A percentile compares a stretch with the other conserved stretches of the same genome.
These are phyloP conservation scores for Sinocyclocheilus rhinocerous DNA, from an alignment of 2,113 vertebrate genomes.

Conservation along the genomic window DNA sequence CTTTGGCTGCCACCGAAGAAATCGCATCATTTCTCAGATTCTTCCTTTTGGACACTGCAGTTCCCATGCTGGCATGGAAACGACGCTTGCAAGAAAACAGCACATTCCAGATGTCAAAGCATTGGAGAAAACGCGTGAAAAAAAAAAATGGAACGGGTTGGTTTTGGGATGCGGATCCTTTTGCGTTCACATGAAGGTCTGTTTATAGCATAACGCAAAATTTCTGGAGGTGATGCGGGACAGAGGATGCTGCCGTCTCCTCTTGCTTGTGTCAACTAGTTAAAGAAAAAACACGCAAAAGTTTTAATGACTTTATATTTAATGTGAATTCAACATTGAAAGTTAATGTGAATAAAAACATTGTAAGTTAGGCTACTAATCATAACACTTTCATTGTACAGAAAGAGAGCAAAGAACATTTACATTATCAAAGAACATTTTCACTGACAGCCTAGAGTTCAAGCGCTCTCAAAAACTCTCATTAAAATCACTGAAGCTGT, in stretches of 20 bases:
- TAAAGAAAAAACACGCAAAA: conserved; percentile 41
- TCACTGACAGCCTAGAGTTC: too few species aligned
- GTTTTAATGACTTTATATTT: too few species aligned
- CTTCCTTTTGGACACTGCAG: conserved; percentile 92
- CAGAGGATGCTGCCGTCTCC: conserved; percentile 45
- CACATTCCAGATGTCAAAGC: conserved; percentile 72
- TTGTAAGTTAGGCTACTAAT: too few species aligned
- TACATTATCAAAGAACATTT: too few species aligned
- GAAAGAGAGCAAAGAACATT: too few species aligned
- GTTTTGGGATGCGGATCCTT: neutral
- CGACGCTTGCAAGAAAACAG: conserved; percentile 67
- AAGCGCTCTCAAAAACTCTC: too few species aligned
- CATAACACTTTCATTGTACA: too few species aligned
- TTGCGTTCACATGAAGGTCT: neutral
- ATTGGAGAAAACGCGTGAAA: conserved; percentile 54
- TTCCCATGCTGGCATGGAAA: conserved; percentile 89
- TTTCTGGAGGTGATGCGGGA: conserved; percentile 44
- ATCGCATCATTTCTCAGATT: conserved; percentile 93
- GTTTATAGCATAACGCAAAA: neutral
- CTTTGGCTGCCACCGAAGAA: conserved; percentile 97
- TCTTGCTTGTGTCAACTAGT: conserved; percentile 58
- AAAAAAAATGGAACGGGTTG: conserved; percentile 38
- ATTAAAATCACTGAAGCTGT: too few species aligned
- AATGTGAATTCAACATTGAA: too few species aligned
- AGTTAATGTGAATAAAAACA: too few species aligned